Conservation (phyloP, 2,888 invertebrate genomes). For the Drosophila yooni region DNA sequence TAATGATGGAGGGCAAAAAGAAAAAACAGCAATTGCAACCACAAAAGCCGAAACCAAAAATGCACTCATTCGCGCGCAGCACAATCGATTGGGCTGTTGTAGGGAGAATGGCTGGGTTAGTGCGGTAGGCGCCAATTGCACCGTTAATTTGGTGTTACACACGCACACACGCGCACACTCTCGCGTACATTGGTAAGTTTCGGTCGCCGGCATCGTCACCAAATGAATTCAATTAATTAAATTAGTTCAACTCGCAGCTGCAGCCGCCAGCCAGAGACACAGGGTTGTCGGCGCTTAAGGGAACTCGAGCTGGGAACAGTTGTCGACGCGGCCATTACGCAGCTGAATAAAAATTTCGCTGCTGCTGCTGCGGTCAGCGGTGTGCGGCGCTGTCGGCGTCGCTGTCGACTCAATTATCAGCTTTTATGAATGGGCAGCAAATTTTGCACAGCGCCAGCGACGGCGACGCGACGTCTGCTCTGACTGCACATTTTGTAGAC, state of each 20-base stretch:
- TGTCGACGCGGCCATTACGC: conserved; percentile 60
- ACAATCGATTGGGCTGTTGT: conserved; percentile 24
- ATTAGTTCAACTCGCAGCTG: conserved; percentile 70
- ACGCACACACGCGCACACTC: conserved; percentile 18
- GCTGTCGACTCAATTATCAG: conserved; percentile 72
- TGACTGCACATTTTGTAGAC: conserved; percentile 35
- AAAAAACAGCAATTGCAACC: conserved; percentile 49
- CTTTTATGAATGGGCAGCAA: conserved; percentile 72
- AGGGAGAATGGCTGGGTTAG: conserved; percentile 16
- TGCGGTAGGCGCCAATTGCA: conserved; percentile 58
- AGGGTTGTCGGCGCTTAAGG: neutral
- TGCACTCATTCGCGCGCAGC: conserved; percentile 53
- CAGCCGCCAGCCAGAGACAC: conserved; percentile 28
- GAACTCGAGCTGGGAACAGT: conserved; percentile 18
- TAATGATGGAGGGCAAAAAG: neutral
- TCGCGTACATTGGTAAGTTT: conserved; percentile 22
- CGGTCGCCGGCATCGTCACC: conserved; percentile 52
- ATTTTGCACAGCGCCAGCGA: conserved; percentile 61
- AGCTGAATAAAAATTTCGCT: conserved; percentile 47
- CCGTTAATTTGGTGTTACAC: conserved; percentile 69
- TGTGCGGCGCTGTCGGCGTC: conserved; percentile 24
- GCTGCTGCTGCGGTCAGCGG: conserved; percentile 50
- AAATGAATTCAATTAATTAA: conserved; percentile 81
- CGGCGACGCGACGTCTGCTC: conserved; percentile 37
- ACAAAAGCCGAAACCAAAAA: conserved; percentile 73